Percentiles rank a stretch among this genome's conserved stretches.
Conservation (phyloP, 1,140 invertebrate species). For the Zaprionus africanus region DNA sequence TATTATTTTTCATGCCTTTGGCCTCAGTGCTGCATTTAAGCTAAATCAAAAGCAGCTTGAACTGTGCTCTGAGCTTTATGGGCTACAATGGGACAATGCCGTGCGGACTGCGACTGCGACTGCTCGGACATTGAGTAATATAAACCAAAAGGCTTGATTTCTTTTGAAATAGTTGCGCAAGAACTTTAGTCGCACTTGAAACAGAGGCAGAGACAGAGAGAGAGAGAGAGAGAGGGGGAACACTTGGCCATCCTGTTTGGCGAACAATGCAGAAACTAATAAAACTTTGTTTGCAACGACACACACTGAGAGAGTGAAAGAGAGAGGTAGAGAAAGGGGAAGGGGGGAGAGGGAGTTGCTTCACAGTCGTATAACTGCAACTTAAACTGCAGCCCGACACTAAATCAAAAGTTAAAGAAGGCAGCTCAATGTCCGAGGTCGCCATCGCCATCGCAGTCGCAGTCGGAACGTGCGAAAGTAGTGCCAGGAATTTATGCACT, state of each 20-base stretch:
- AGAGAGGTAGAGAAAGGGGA: neutral
- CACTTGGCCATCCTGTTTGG: conserved; percentile 16
- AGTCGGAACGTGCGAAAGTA: conserved; percentile 60
- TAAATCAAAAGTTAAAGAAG: conserved; percentile 67
- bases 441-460: neutral
- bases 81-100: conserved; percentile 16
- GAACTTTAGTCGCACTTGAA: conserved; percentile 24
- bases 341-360: neutral
- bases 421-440: conserved; percentile 56
- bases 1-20: conserved; percentile 1
- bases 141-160: conserved; percentile 44
- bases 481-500: conserved; percentile 70
- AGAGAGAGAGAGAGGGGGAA: neutral
- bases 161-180: conserved; percentile 50
- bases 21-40: conserved; percentile 13
- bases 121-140: conserved; percentile 23
- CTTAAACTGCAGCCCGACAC: conserved; percentile 50
- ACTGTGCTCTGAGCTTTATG: conserved; percentile 39
- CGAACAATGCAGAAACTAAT: conserved; percentile 62
- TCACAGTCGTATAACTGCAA: conserved; percentile 39
- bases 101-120: neutral
- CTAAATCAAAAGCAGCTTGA: conserved; percentile 21
- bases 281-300: conserved; percentile 49
- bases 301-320: conserved; percentile 13
- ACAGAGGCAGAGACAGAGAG: neutral